A percentile compares a stretch with the other conserved stretches of the same genome.
phyloP scores from a whole-genome alignment of 2,888 invertebrate genomes.

The Tanytarsus gracilentus region DNA sequence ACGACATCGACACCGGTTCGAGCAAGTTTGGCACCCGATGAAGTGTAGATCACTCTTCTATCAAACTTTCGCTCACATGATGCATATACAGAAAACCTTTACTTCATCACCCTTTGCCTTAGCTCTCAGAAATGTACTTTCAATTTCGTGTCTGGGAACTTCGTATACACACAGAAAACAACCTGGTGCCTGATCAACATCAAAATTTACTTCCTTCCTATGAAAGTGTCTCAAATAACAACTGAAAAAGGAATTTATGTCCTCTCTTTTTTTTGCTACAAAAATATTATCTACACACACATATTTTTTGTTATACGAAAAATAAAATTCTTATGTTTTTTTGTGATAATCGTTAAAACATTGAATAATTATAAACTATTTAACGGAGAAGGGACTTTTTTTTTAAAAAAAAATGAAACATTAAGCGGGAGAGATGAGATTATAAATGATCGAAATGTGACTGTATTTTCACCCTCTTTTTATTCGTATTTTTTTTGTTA shows the following conservation, averaged over 20 bases:
- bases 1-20: conserved; percentile 27
- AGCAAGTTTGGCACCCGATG: conserved; percentile 36
- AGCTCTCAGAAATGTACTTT: conserved; percentile 3
- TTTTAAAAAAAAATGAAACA: no score
- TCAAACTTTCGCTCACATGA: background rate
- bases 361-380: background rate
- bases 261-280: no score
- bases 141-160: no score
- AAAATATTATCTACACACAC: no score
- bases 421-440: background rate
- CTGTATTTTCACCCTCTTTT: no score
- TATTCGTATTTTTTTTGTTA: no score
- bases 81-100: background rate
- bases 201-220: no score
- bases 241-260: no score
- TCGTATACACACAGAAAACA: no score
- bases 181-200: no score
- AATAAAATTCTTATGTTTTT: background rate
- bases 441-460: background rate
- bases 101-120: background rate
- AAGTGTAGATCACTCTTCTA: conserved; percentile 34
- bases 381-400: conserved; percentile 21
- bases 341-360: conserved; percentile 20
- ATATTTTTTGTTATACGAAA: background rate
- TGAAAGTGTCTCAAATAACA: conserved; percentile 9